Base-by-base conservation (phyloP, 2,888 invertebrate species). In the Platynereis dumerilii region DNA sequence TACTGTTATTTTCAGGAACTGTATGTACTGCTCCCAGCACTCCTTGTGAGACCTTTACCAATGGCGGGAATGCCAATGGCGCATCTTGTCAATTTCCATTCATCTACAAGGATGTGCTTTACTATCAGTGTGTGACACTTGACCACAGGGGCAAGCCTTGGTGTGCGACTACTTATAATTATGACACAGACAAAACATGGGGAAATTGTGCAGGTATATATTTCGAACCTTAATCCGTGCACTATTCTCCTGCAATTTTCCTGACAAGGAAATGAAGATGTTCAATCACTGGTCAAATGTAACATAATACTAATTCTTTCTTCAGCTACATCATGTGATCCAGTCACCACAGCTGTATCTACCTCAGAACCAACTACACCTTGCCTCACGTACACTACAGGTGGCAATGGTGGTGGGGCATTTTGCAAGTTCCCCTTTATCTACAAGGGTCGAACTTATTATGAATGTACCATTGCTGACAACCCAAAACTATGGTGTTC, bases 81-180 rank as follows among this genome's bases (percentile, higher is more conserved):
- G 53, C 57, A 27, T 24, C 26, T 28, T 64, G 64, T 53, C 24
- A 34, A 22, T 42, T 64, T 34, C 64, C 64, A 42, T 64, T 64
- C 44, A 58, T 39, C 42, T 64, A 64, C 58, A 24, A 27, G 0
- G 58, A 26, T n/a, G 20, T 17, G 20, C n/a, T 27, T 5, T 7
- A 57, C 48, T 15, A 20, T 1, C 24, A 26, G 12, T 64, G 64
- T 42, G 17, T n/a, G 7, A 53, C 39, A 42, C n/a, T 26, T n/a
- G 26, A 34, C n/a, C 29, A 39, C 34, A 55, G 15, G 15, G n/a
- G 28, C 10, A 34, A 5, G 26, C 55, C 48, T 39, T 64, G 64
- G 64, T 64, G 64, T 42, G 20, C 64, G 28, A 53, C 54, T 26
- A 58, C 64, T 15, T 22, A 26, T n/a, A 64, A 64, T 42, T 64